Conservation (phyloP, 1,140 invertebrate species). For the Pinna nobilis region DNA sequence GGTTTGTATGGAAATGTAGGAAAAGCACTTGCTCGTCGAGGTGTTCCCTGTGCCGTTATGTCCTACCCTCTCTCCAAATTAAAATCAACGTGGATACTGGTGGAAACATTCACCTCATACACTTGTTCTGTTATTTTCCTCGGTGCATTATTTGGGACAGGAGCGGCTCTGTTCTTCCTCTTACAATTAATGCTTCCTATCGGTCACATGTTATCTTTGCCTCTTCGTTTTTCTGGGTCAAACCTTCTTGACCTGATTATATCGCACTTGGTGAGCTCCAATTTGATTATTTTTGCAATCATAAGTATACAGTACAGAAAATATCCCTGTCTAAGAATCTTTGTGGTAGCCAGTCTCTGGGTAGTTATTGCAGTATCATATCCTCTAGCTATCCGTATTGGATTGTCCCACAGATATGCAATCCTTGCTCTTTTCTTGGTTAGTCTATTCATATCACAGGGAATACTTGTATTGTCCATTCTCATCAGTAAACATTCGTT, state of each 20-base stretch:
- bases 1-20: conserved; percentile 43
- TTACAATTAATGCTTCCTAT: neutral
- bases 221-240: neutral
- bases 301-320: neutral
- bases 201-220: neutral
- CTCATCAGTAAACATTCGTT: neutral
- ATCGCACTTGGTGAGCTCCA: neutral
- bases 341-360: conserved; percentile 2
- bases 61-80: conserved; percentile 40
- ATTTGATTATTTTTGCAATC: neutral
- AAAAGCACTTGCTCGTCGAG: conserved; percentile 28
- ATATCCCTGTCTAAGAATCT: neutral
- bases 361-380: neutral
- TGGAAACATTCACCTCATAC: conserved; percentile 34
- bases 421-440: neutral
- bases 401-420: neutral
- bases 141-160: neutral
- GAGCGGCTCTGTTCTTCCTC: neutral
- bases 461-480: conserved; percentile 13
- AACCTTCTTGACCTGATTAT: neutral
- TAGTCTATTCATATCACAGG: conserved; percentile 3
- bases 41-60: conserved; percentile 42
- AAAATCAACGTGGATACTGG: conserved; percentile 22
- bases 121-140: conserved; percentile 13
- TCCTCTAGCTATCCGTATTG: neutral